Evolutionary conservation across 2,113 vertebrate species (phyloP), one percentile per base, ranked within the genome.

Genomic region (Onychostruthus taczanowskii): DNA sequence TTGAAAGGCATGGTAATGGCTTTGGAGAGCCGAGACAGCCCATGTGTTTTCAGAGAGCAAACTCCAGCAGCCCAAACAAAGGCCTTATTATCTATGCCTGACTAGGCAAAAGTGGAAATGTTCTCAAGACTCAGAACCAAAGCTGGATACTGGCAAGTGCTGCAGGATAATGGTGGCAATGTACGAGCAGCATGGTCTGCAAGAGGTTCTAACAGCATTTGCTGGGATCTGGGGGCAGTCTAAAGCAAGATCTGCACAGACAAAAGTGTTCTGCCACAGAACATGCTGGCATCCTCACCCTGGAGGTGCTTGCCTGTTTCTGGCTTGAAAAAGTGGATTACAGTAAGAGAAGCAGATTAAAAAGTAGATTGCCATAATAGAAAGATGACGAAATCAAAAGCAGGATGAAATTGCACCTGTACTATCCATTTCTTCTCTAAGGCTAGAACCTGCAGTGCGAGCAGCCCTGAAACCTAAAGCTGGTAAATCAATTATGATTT

Each of bases 51-150:
- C 75, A 96, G 72, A 86, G 63, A 53, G 27, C 43, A 81, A 80
- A 56, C 85, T 87, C 82, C 3, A 84, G 55, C 43, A 89, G 61
- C 68, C 90, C 46, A 52, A 88, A 95, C 89, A 89, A 94, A 89
- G 76, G 47, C 50, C 75, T 80, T 47, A 61, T 91, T 96, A 85
- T 95, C 75, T 73, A 3, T 87, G 87, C 64, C 74, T 74, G 64
- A 47, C 81, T 59, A 58, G 59, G 77, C 81, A 58, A 75, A 87
- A 91, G 81, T 75, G 92, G 92, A 89, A 94, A 53, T 77, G 47
- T 22, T 78, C 77, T 55, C 68, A 84, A 43, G 69, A n/a, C 52
- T 78, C 64, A 52, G 80, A 77, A 74, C 26, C 68, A 28, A 79
- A 87, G 47, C 5, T 84, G 78, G 53, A 15, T 64, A 4, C 50